Evolutionary conservation across 2,888 invertebrate species (phyloP).

Genomic region (Alcis repandata): DNA sequence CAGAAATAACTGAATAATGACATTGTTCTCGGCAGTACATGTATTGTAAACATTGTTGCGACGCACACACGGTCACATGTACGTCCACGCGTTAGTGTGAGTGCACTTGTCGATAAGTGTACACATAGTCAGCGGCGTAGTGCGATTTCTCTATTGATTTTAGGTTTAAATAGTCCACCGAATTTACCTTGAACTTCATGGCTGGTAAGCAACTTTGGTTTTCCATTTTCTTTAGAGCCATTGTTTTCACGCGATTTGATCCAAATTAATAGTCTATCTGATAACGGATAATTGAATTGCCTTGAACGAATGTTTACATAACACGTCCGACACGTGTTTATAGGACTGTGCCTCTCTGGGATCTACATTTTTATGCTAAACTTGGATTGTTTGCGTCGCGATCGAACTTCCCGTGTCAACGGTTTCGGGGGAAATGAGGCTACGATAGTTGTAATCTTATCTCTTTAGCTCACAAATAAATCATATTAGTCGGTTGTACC

Average conservation of each 20-base stretch:
- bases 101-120: slow-evolving; percentile 73
- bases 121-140: slow-evolving; percentile 65
- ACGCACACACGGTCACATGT: slow-evolving; percentile 59
- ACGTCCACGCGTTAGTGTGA: slow-evolving; percentile 59
- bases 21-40: slow-evolving; percentile 76
- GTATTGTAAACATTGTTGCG: slow-evolving; percentile 64
- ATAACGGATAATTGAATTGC: slow-evolving; percentile 59
- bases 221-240: slow-evolving; percentile 1
- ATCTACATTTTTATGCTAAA: slow-evolving; percentile 41
- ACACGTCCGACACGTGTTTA: slow-evolving; percentile 42
- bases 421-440: slow-evolving; percentile 36
- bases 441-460: slow-evolving; percentile 33
- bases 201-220: slow-evolving; percentile 70
- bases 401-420: slow-evolving; percentile 25
- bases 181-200: slow-evolving; percentile 79
- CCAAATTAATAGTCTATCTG: slow-evolving; percentile 44
- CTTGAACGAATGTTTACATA: slow-evolving; percentile 60
- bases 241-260: slow-evolving; percentile 14
- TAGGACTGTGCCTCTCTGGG: slow-evolving; percentile 41
- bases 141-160: slow-evolving; percentile 82
- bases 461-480: slow-evolving; percentile 38
- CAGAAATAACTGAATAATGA: slow-evolving; percentile 58
- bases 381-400: slow-evolving; percentile 35
- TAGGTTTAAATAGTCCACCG: slow-evolving; percentile 67
- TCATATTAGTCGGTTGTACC: slow-evolving; percentile 27